These are phyloP conservation scores for Cerastis rubricosa DNA, from an alignment of 2,888 invertebrate species.

Conservation along the genomic window DNA sequence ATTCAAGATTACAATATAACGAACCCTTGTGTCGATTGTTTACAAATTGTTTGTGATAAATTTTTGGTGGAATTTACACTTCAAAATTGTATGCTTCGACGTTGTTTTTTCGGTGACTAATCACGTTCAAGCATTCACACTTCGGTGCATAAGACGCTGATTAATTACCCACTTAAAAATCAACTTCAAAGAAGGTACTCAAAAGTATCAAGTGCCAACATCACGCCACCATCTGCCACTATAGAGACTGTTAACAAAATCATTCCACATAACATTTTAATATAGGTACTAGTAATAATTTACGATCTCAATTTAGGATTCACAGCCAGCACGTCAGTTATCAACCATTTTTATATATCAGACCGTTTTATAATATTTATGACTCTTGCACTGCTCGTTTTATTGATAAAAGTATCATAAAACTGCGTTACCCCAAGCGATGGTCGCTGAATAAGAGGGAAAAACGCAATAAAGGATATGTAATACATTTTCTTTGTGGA, in stretches of 20 bases:
- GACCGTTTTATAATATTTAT: constrained; percentile 62
- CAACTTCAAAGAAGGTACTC: background rate
- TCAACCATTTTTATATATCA: constrained; percentile 43
- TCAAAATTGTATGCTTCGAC: background rate
- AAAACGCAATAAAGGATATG: constrained; percentile 88
- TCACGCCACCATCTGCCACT: constrained; percentile 10
- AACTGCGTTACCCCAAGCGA: constrained; percentile 74
- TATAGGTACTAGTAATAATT: constrained; percentile 19
- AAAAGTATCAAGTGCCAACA: background rate
- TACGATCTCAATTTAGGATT: constrained; percentile 46
- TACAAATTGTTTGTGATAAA: constrained; percentile 34
- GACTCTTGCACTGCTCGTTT: constrained; percentile 62
- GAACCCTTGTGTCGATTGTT: constrained; percentile 56
- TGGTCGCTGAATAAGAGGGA: constrained; percentile 78
- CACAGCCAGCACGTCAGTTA: constrained; percentile 38
- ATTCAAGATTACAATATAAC: constrained; percentile 65
- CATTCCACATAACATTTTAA: constrained; percentile 20
- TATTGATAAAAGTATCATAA: constrained; percentile 83
- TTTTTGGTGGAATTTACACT: constrained; percentile 13
- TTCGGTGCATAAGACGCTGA: background rate
- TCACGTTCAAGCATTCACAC: background rate
- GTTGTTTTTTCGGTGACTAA: background rate
- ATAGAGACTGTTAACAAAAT: constrained; percentile 10
- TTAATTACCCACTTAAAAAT: constrained; percentile 9
- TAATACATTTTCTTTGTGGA: constrained; percentile 90